Conservation (phyloP, 2,797 vertebrate species). For the Ceyx erithaca region DNA sequence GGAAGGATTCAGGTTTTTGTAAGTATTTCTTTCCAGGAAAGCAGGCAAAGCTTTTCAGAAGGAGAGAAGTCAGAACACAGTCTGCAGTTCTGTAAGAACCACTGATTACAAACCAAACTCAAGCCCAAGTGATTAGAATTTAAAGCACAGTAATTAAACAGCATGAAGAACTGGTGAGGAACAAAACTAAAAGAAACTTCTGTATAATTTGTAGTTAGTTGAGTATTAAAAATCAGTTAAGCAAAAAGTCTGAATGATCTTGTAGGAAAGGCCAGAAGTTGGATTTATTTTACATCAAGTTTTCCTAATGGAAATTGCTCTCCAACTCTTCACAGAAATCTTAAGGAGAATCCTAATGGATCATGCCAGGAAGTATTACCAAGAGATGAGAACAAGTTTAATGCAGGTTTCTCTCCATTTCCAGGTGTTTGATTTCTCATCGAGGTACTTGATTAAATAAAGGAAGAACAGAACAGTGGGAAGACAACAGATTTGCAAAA, state of each 20-base stretch:
- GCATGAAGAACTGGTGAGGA: not conserved
- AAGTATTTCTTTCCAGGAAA: not conserved
- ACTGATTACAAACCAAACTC: not conserved
- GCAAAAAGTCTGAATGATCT: not conserved
- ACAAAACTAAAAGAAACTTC: not conserved
- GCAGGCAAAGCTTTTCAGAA: not conserved
- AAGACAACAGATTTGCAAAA: not conserved
- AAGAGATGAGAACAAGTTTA: not conserved
- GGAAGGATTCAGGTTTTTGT: not conserved
- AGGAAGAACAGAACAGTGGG: not conserved
- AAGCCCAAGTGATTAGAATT: not conserved
- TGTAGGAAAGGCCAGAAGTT: rapidly evolving
- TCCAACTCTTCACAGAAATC: not conserved
- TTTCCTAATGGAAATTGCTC: not conserved
- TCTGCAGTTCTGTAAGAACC: not conserved
- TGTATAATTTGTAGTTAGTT: not conserved
- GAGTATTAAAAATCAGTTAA: not conserved
- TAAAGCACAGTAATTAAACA: not conserved
- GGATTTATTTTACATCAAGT: not conserved
- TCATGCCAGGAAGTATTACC: not conserved
- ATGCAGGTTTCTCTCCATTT: not conserved
- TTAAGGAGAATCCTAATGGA: not conserved
- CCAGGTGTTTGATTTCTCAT: not conserved
- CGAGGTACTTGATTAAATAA: not conserved
- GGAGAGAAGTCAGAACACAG: not conserved